Base-by-base conservation (phyloP, 2,888 invertebrate species). In the Luffia ferchaultella region DNA sequence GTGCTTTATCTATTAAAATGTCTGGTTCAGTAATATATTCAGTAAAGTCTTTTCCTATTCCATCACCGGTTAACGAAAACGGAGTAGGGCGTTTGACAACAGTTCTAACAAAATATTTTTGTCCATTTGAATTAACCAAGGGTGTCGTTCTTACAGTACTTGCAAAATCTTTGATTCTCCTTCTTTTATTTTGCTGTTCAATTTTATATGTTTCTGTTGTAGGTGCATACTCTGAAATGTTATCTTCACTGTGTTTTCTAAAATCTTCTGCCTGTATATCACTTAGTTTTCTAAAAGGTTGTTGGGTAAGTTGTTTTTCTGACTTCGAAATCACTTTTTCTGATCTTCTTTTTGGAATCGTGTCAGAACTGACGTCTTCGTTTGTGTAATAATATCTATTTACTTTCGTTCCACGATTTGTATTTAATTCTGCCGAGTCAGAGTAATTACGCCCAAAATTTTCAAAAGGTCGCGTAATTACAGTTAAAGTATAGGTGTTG, bases 401-500 rank as follows among this genome's bases (percentile, higher is more conserved):
- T 51, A 16, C 15, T 12, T 47, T 47, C 16, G 30, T 19, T 17
- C 44, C 49, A 50, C 49, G 53, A 19, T 57, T 51, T 9, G 42
- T 50, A 51, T 45, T 16, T 43, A 44, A 54, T 66, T 12, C 30
- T 40, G 3, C 18, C 40, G n/a, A 7, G 15, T 12, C 16, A 18
- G 42, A 18, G n/a, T 5, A 2, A 9, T 30, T 30, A 30, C 30
- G 5, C 20, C 20, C 46, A 48, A 18, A 69, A 55, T 68, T 70
- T 52, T 75, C 70, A 52, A 69, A 65, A 16, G 82, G 76, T 49
- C 76, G 64, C n/a, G 76, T 69, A 59, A 77, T 62, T 54, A 80
- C 68, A 40, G 80, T 84, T 61, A 82, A 64, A 5, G 80, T 82
- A 59, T 84, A 84, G 44, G 76, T 74, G 59, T 74, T 79, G 62